These are phyloP conservation scores for Trachelus tabidus DNA, from an alignment of 2,888 invertebrate genomes.

Conservation along the genomic window DNA sequence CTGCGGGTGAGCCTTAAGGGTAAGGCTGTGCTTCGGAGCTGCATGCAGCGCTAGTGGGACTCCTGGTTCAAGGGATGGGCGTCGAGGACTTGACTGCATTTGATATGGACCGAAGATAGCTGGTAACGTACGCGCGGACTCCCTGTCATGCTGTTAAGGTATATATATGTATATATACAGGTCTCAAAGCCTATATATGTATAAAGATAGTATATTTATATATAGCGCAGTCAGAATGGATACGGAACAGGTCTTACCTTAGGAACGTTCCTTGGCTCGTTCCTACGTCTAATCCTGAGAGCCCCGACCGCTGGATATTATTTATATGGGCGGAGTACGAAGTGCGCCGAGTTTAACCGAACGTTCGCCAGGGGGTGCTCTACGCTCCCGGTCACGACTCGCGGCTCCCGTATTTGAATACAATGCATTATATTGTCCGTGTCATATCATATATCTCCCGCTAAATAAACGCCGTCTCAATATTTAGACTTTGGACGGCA, in stretches of 20 bases:
- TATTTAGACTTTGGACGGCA: constrained; percentile 61
- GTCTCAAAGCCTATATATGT: not conserved
- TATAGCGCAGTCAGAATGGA: not conserved
- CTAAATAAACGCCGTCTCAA: constrained; percentile 66
- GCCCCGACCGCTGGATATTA: constrained; percentile 48
- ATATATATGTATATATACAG: constrained; percentile 25
- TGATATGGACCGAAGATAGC: constrained; percentile 64
- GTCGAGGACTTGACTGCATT: constrained; percentile 56
- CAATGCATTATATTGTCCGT: constrained; percentile 67
- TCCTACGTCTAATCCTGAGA: constrained; percentile 49
- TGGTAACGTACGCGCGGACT: constrained; percentile 61
- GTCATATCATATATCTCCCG: constrained; percentile 66
- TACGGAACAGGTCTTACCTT: not conserved
- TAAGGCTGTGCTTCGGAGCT: not conserved
- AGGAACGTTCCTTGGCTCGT: constrained; percentile 11
- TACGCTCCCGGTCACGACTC: constrained; percentile 64
- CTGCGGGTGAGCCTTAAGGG: constrained; percentile 16
- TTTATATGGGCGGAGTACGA: constrained; percentile 53
- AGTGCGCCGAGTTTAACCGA: constrained; percentile 38
- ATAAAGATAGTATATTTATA: not conserved
- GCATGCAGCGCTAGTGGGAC: constrained; percentile 11
- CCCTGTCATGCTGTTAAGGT: constrained; percentile 51
- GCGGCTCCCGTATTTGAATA: constrained; percentile 66
- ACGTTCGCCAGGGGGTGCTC: constrained; percentile 34
- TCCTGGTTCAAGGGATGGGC: constrained; percentile 26